Evolutionary conservation across 2,113 vertebrate species (phyloP), one percentile per base, ranked within the genome.

Genomic region (Pyrgilauda ruficollis): DNA sequence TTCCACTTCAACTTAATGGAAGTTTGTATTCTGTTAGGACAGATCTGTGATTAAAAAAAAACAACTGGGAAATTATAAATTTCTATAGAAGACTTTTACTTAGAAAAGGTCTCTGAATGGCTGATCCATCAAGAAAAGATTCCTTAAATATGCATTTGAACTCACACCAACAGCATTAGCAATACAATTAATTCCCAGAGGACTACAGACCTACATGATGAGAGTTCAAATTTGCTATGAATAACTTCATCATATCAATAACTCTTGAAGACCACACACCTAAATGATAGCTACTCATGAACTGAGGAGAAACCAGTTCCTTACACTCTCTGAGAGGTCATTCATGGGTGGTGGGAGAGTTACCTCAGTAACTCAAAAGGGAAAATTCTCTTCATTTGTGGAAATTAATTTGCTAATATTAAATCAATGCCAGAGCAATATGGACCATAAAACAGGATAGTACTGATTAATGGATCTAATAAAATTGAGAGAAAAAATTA

Each of bases 401-500:
- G 43, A 92, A 95, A 85, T 30, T 68, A 46, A 84, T 63, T 49
- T 44, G 7, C n/a, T 55, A 96, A 70, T 37, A 89, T 43, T 85
- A 64, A 55, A 37, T 55, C 61, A 80, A 84, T 39, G 87, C 64
- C 72, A 87, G 64, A 88, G 78, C 75, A 76, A 73, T 80, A 91
- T 37, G 35, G 81, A 76, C 18, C 39, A 49, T 87, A 77, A 91
- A 86, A 50, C 17, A 86, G 53, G 94, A 91, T 26, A 89, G 70
- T 69, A 80, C 31, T 93, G 81, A 89, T 91, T 90, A 94, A 93
- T 68, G 47, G 69, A 46, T 41, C 58, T 79, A 92, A 87, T 79
- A 89, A 95, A 95, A 82, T 4, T 47, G 49, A 89, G 49, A 89
- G 56, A 86, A 94, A 67, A 87, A 89, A 87, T 63, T 44, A 95